phyloP scores from a whole-genome alignment of 1,140 invertebrate species.

The Drosophila nikananu region DNA sequence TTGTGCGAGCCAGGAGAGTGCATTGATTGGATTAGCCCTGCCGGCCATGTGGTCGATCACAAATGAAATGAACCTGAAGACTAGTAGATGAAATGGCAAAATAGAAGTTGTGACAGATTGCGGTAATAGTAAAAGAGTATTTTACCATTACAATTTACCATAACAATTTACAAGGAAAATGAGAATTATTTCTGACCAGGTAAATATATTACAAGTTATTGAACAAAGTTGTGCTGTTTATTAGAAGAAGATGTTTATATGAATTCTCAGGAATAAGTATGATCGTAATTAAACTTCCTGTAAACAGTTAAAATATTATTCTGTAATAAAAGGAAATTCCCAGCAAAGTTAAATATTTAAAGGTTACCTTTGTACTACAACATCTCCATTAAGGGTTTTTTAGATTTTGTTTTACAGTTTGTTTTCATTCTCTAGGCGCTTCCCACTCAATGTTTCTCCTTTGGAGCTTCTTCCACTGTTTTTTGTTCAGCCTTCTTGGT shows the following conservation, averaged over 20 bases:
- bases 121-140: background rate
- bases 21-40: conserved; percentile 69
- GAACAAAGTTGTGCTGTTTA: background rate
- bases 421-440: background rate
- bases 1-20: conserved; percentile 64
- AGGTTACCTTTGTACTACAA: background rate
- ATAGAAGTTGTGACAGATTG: background rate
- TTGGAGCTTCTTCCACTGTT: conserved; percentile 15
- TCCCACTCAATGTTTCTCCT: conserved; percentile 1
- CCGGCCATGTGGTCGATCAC: conserved; percentile 29
- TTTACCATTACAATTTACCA: background rate
- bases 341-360: background rate
- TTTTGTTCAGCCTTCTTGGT: conserved; percentile 12
- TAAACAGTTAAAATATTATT: background rate
- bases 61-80: conserved; percentile 24
- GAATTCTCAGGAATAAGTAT: too few species aligned
- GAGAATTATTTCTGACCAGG: too few species aligned
- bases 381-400: background rate
- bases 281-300: background rate
- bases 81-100: background rate
- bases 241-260: background rate
- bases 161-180: background rate
- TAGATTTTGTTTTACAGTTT: background rate
- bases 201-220: background rate
- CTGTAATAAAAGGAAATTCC: background rate